Conservation (phyloP, 2,113 vertebrate genomes). For the Theristicus caerulescens region DNA sequence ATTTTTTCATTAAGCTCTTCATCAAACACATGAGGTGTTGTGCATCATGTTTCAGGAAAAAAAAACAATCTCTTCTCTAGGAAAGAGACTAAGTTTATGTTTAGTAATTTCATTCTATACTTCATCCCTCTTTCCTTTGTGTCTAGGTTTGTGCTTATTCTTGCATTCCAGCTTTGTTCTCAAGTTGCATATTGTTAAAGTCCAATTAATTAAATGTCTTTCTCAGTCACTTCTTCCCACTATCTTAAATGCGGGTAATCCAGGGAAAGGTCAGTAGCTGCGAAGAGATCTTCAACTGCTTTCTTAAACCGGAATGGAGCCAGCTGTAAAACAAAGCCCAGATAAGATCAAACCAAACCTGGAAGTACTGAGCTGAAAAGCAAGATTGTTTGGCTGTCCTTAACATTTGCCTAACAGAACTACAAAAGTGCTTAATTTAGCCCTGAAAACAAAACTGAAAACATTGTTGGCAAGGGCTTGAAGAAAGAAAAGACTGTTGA, state of each 20-base stretch:
- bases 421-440: background rate
- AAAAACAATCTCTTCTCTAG: background rate
- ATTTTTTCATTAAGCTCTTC: background rate
- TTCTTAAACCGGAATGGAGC: background rate
- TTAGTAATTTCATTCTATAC: background rate
- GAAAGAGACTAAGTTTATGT: background rate
- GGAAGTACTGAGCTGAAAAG: background rate
- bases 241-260: background rate
- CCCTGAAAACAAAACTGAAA: background rate
- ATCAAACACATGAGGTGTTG: background rate
- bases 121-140: background rate
- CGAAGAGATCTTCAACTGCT: background rate
- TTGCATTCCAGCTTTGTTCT: background rate
- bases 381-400: background rate
- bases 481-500: background rate
- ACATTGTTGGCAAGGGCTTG: background rate
- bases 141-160: background rate
- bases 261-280: background rate
- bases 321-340: background rate
- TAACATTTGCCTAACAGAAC: background rate
- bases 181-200: background rate
- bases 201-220: background rate
- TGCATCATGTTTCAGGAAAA: background rate
- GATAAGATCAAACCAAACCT: background rate
- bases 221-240: background rate